These are phyloP conservation scores for Colletes latitarsis DNA, from an alignment of 1,140 invertebrate genomes.

Conservation along the genomic window DNA sequence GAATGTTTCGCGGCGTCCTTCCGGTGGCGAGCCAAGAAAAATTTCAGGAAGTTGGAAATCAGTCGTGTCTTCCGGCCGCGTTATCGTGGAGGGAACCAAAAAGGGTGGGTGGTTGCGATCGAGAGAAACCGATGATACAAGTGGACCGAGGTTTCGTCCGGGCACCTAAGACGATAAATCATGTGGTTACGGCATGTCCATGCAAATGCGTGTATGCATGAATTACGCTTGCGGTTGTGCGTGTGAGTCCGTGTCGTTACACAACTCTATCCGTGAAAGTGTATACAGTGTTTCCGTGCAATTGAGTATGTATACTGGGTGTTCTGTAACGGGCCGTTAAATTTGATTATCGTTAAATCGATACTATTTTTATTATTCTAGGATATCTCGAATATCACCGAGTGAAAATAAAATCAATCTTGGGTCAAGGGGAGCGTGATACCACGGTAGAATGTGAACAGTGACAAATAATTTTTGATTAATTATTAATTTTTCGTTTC, in stretches of 20 bases:
- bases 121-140: constrained; percentile 57
- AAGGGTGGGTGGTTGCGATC: constrained; percentile 30
- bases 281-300: background rate
- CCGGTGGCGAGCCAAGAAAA: background rate
- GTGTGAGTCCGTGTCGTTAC: constrained; percentile 30
- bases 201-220: constrained; percentile 32
- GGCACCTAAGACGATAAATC: constrained; percentile 66
- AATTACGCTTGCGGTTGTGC: constrained; percentile 38
- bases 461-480: too few species aligned
- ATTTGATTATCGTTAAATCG: background rate
- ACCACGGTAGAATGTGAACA: too few species aligned
- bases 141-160: constrained; percentile 46
- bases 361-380: too few species aligned
- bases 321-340: background rate
- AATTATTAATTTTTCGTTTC: too few species aligned
- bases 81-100: background rate
- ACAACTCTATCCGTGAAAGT: background rate
- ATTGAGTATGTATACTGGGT: background rate
- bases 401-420: too few species aligned
- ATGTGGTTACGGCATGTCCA: constrained; percentile 51
- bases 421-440: too few species aligned
- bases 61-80: constrained; percentile 17
- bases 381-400: too few species aligned
- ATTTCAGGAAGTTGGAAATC: constrained; percentile 40
- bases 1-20: too few species aligned